These are phyloP conservation scores for Tetragonula clypearis DNA, from an alignment of 1,140 invertebrate species.

Conservation along the genomic window DNA sequence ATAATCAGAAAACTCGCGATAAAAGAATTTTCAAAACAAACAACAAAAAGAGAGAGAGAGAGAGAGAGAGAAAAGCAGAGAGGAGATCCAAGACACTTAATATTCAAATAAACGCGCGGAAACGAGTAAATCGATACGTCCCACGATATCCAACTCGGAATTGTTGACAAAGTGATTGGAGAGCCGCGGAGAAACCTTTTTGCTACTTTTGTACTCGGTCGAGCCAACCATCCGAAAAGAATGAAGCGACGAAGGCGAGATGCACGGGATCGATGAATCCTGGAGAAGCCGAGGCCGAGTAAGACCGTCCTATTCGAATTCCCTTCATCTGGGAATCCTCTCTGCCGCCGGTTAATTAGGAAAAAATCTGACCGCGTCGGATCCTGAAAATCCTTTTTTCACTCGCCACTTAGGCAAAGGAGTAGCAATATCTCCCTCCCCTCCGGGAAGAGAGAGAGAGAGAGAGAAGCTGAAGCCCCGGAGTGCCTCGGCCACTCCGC, in stretches of 20 bases:
- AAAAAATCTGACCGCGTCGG: constrained; percentile 7
- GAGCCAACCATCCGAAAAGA: not conserved
- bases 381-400: constrained; percentile 18
- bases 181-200: not conserved
- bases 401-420: constrained; percentile 34
- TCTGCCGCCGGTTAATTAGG: constrained; percentile 30
- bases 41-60: not conserved
- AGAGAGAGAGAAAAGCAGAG: not conserved
- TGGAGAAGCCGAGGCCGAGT: not conserved
- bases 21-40: not conserved
- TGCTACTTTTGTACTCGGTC: not conserved
- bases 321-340: not conserved
- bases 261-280: not conserved
- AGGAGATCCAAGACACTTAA: not conserved
- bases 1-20: not conserved
- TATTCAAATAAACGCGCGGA: not conserved
- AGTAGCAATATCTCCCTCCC: constrained; percentile 38
- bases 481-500: constrained; percentile 20
- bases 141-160: not conserved
- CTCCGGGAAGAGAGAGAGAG: too few species aligned
- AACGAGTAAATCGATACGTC: not conserved
- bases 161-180: not conserved
- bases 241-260: not conserved
- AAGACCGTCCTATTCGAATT: not conserved
- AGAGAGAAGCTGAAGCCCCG: too few species aligned